Conservation (phyloP, 2,888 invertebrate species). For the Diaperis boleti region DNA sequence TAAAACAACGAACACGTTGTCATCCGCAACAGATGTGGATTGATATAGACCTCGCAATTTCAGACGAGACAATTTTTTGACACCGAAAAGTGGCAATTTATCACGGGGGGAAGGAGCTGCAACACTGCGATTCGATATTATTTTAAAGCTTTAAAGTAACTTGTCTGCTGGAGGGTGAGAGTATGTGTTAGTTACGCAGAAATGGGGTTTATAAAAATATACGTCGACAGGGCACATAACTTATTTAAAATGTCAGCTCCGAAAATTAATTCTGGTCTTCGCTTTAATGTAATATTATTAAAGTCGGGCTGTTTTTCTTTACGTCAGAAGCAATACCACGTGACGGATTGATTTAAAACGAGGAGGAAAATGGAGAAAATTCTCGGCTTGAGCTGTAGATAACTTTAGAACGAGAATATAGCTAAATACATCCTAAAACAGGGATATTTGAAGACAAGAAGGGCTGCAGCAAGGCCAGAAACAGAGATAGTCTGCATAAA, state of each 20-base stretch:
- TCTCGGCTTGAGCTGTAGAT: too few relatives aligned
- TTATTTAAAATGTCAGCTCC: slow-evolving; percentile 63
- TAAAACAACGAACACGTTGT: slow-evolving; percentile 38
- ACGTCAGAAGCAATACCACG: slow-evolving; percentile 57
- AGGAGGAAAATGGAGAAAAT: not conserved
- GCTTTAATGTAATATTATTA: slow-evolving; percentile 60
- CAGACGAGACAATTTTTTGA: slow-evolving; percentile 60
- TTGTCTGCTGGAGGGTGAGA: slow-evolving; percentile 35
- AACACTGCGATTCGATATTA: slow-evolving; percentile 32
- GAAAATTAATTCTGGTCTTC: slow-evolving; percentile 62
- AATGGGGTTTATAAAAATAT: slow-evolving; percentile 63
- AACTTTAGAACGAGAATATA: too few relatives aligned
- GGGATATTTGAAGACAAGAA: too few relatives aligned
- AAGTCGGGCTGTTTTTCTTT: slow-evolving; percentile 56
- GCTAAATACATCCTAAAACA: too few relatives aligned
- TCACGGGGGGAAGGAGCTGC: slow-evolving; percentile 47
- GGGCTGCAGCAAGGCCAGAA: too few relatives aligned
- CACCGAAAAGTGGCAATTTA: slow-evolving; percentile 60
- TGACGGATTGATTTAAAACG: slow-evolving; percentile 55
- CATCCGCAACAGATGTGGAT: slow-evolving; percentile 48
- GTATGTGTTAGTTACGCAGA: slow-evolving; percentile 28
- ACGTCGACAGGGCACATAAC: slow-evolving; percentile 62
- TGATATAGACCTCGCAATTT: slow-evolving; percentile 53
- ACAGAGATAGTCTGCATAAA: too few relatives aligned
- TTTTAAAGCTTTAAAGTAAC: slow-evolving; percentile 31